phyloP scores from a whole-genome alignment of 1,140 invertebrate genomes.

The Drepana arcuata region DNA sequence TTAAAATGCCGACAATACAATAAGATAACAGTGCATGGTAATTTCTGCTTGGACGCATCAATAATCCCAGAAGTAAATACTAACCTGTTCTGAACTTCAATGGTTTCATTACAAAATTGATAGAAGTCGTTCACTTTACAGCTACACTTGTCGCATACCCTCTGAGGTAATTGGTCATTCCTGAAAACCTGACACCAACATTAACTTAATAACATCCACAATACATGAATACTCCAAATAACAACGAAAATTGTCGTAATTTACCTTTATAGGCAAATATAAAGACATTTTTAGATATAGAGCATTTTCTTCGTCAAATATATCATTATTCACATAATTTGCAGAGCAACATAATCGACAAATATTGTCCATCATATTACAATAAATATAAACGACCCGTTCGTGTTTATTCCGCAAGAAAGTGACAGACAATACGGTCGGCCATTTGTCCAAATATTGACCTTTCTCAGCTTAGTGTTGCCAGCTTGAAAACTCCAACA shows the following conservation, averaged over 20 bases:
- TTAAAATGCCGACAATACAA: conserved; percentile 2
- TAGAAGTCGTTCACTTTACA: conserved; percentile 78
- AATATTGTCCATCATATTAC: conserved; percentile 53
- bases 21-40: background rate
- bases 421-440: conserved; percentile 41
- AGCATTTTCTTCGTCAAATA: conserved; percentile 62
- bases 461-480: conserved; percentile 32
- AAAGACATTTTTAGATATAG: conserved; percentile 63
- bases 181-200: conserved; percentile 66
- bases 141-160: conserved; percentile 75
- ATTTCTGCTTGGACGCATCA: no score
- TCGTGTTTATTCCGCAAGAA: conserved; percentile 39
- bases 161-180: conserved; percentile 75
- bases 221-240: background rate
- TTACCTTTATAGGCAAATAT: conserved; percentile 67
- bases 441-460: conserved; percentile 62
- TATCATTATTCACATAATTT: conserved; percentile 55
- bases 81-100: conserved; percentile 74
- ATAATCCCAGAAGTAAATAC: no score
- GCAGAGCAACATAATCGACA: conserved; percentile 62
- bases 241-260: background rate
- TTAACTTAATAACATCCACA: conserved; percentile 9
- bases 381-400: conserved; percentile 18
- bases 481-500: conserved; percentile 15
- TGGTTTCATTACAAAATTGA: conserved; percentile 76